Conservation (phyloP, 2,113 vertebrate genomes). For the Hemiscyllium ocellatum region DNA sequence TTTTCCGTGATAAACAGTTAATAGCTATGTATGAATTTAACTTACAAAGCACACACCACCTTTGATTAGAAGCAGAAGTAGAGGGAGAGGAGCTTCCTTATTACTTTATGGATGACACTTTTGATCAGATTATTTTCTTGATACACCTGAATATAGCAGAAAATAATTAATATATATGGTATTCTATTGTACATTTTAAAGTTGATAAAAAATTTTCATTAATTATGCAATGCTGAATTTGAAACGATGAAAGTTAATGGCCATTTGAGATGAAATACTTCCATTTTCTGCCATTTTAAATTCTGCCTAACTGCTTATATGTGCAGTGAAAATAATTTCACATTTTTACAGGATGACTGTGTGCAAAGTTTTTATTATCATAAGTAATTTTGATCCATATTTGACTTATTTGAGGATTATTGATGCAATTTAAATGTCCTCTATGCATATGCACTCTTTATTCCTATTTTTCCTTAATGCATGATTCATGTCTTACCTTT, state of each 20-base stretch:
- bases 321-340: not conserved
- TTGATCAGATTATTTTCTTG: not conserved
- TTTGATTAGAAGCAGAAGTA: not conserved
- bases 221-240: not conserved
- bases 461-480: not conserved
- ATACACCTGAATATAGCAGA: not conserved
- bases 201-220: not conserved
- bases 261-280: not conserved
- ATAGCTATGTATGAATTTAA: too few species aligned
- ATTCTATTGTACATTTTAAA: not conserved
- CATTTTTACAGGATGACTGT: not conserved
- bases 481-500: not conserved
- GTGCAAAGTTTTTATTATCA: not conserved
- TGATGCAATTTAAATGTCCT: not conserved
- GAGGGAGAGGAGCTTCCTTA: not conserved
- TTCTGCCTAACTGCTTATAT: not conserved
- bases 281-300: not conserved
- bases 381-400: not conserved
- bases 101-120: not conserved
- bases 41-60: too few species aligned
- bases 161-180: not conserved
- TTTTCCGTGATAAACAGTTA: too few species aligned
- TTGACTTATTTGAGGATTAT: not conserved
- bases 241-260: not conserved
- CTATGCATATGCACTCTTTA: not conserved